Percentiles rank a stretch among this genome's conserved stretches.
Conservation (phyloP, 2,888 invertebrate species). For the Cosmia pyralina region DNA sequence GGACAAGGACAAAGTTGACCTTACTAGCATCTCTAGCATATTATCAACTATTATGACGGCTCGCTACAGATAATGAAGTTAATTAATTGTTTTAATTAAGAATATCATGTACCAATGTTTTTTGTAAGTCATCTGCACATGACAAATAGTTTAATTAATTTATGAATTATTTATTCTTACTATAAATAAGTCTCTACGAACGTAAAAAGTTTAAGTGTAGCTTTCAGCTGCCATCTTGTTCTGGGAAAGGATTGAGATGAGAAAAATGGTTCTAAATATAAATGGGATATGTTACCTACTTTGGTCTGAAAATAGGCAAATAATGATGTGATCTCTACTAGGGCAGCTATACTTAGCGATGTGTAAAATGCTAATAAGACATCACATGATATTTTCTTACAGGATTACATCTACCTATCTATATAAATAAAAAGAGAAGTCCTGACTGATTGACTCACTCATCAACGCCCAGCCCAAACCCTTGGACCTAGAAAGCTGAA, state of each 20-base stretch:
- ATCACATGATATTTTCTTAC: too few relatives aligned
- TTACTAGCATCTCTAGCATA: background rate
- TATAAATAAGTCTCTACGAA: background rate
- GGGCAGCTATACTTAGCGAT: too few relatives aligned
- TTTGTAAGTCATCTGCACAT: conserved; percentile 7
- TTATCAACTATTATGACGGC: background rate
- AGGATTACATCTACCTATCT: too few relatives aligned
- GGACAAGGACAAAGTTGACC: background rate
- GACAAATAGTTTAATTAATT: conserved; percentile 19
- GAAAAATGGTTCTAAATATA: too few relatives aligned
- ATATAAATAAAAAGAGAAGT: too few relatives aligned
- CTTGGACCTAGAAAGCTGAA: too few relatives aligned
- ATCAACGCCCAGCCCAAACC: too few relatives aligned
- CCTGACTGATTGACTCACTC: too few relatives aligned
- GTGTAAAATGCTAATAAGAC: too few relatives aligned
- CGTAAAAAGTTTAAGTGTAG: background rate
- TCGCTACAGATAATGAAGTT: background rate
- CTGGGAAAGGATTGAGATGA: background rate
- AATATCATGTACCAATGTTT: background rate
- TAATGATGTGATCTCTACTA: too few relatives aligned
- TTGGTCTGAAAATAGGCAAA: too few relatives aligned
- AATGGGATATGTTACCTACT: too few relatives aligned
- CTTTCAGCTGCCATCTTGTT: background rate
- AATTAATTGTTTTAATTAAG: conserved; percentile 14
- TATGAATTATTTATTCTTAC: conserved; percentile 10